Evolutionary conservation across 1,140 invertebrate genomes (phyloP), one percentile per base, ranked within the genome.

Genomic region (Zaprionus davidi): DNA sequence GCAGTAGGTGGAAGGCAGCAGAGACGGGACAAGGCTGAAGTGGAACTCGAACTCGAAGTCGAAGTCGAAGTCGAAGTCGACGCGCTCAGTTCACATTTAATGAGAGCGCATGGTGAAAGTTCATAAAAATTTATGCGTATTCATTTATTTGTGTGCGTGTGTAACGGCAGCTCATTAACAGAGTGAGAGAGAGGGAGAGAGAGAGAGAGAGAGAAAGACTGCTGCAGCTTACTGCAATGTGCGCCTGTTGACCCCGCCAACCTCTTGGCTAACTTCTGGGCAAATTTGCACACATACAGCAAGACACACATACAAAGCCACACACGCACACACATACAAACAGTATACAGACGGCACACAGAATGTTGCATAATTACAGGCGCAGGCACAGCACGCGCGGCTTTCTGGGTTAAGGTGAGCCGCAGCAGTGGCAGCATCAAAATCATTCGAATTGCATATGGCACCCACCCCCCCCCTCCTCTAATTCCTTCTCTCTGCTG

Each of bases 301-400:
- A 15, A 41, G 13, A 38, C n/a, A 44, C 9, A 46, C 7, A 17
- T 3, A 46, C 6, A 17, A 7, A 9, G 41, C 5, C 6, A 59
- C 15, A 41, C 57, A 36, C 34, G 5, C 38, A 60, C 22, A 17
- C 28, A 34, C 12, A 34, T 36, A 22, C 24, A 49, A 36, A 31
- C 22, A 22, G 3, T 46, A 38, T 44, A 46, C n/a, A n/a, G 6
- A 1, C 6, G 41, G 68, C 66, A 68, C 74, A 71, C 77, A 57
- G 67, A 84, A 84, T 84, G 85, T 85, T 85, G 85, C 85, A 88
- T 88, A 88, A 88, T 88, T 90, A 90, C 59, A 69, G 38, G 76
- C 65, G 49, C 65, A 26, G 71, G 67, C 58, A 26, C 62, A 17
- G n/a, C 15, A 17, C n/a, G 41, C 41, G 9, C 24, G 53, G 38